A percentile compares a stretch with the other conserved stretches of the same genome.
Evolutionary conservation across 2,797 vertebrate genomes (phyloP).

Genomic region (Spatula clypeata): DNA sequence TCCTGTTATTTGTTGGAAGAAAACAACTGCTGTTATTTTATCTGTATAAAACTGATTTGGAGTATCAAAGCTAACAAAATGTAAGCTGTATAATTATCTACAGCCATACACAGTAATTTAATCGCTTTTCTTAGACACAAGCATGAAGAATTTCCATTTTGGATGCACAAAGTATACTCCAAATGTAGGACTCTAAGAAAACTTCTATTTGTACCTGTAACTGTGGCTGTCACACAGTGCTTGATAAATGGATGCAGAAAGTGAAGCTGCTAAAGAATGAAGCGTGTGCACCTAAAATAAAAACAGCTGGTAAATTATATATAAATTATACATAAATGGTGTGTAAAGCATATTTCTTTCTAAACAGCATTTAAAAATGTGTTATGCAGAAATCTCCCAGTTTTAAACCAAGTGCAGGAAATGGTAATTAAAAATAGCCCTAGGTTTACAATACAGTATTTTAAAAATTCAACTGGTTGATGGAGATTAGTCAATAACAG

Average conservation of each 20-base stretch:
- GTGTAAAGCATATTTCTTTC: not conserved
- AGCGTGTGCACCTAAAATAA: constrained; percentile 91
- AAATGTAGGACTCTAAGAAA: not conserved
- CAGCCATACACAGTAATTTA: not conserved
- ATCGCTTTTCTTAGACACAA: not conserved
- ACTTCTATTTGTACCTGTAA: constrained; percentile 91
- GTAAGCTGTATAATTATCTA: not conserved
- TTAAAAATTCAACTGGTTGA: not conserved
- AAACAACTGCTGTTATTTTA: not conserved
- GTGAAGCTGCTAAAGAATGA: constrained; percentile 96
- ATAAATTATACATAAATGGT: not conserved
- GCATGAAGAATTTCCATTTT: not conserved
- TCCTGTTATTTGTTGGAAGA: not conserved
- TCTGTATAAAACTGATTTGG: not conserved
- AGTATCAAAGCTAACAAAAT: not conserved
- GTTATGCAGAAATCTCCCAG: not conserved
- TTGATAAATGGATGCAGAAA: constrained; percentile 98
- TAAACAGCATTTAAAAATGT: not conserved
- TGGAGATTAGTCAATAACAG: not conserved
- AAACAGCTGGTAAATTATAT: constrained; percentile 37
- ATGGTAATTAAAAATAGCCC: not conserved
- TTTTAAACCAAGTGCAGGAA: not conserved
- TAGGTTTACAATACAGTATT: not conserved
- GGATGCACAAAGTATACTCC: not conserved
- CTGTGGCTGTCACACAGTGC: constrained; percentile 98